Evolutionary conservation across 2,113 vertebrate genomes (phyloP).

Genomic region (Oophaga pumilio): DNA sequence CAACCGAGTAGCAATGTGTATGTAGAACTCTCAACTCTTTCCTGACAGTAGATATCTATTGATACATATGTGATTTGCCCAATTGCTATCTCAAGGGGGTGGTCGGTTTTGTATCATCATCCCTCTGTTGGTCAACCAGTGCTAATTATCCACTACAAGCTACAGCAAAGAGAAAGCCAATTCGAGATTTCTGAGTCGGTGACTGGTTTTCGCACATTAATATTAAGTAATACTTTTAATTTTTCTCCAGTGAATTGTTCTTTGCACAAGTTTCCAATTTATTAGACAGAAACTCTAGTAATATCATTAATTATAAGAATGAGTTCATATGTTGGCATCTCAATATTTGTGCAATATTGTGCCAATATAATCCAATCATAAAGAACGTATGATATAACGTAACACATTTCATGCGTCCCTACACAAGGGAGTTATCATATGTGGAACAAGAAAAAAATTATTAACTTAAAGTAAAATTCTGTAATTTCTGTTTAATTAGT

Average conservation of each 20-base stretch:
- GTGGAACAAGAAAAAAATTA: conserved; percentile 12
- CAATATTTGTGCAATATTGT: conserved; percentile 38
- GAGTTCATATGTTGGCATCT: conserved; percentile 42
- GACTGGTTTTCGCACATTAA: background rate
- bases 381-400: conserved; percentile 26
- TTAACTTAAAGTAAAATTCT: conserved; percentile 33
- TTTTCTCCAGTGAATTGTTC: background rate
- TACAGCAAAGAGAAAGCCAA: background rate
- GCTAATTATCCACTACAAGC: no score
- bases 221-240: background rate
- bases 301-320: conserved; percentile 18
- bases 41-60: no score
- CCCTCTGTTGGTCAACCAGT: background rate
- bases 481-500: conserved; percentile 50
- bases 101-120: no score
- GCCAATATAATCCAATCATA: conserved; percentile 47
- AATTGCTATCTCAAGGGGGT: no score
- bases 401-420: conserved; percentile 6
- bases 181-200: background rate
- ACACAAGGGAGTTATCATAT: conserved; percentile 26
- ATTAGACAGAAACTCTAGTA: background rate
- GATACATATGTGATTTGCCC: no score
- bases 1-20: no score
- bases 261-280: conserved; percentile 24
- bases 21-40: no score